Conservation (phyloP, 2,888 invertebrate genomes). For the Limnephilus auricula region DNA sequence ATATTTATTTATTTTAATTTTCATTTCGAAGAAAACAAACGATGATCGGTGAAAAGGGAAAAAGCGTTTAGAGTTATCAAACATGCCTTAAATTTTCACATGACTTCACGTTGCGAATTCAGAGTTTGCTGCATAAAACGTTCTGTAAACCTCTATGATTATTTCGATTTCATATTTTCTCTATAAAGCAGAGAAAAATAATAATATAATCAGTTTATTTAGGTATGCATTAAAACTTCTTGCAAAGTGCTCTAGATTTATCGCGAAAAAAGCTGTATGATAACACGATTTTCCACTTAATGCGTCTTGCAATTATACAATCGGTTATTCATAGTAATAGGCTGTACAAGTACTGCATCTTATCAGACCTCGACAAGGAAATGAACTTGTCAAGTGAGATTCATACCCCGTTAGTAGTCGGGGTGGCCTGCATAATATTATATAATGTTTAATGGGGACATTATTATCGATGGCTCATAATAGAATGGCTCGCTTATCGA, state of each 20-base stretch:
- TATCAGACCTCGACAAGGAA: constrained; percentile 28
- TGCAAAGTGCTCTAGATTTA: neutral
- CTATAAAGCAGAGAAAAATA: neutral
- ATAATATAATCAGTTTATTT: neutral
- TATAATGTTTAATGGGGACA: neutral
- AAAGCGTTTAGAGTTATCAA: neutral
- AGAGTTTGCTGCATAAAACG: neutral
- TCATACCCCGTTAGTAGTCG: constrained; percentile 19
- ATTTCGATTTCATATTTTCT: neutral
- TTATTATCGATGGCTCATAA: neutral
- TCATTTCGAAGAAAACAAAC: neutral
- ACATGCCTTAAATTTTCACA: neutral
- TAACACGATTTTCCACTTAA: constrained; percentile 45
- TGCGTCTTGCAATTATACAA: neutral
- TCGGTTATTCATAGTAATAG: neutral
- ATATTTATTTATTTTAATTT: neutral
- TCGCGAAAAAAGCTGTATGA: neutral
- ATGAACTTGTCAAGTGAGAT: constrained; percentile 34
- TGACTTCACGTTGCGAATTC: neutral
- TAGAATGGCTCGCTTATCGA: neutral
- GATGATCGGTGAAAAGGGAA: neutral
- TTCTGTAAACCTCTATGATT: neutral
- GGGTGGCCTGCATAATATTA: neutral
- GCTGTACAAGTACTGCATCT: constrained; percentile 11
- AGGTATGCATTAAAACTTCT: neutral